These are phyloP conservation scores for Cherax quadricarinatus DNA, from an alignment of 1,140 invertebrate genomes.

Conservation along the genomic window DNA sequence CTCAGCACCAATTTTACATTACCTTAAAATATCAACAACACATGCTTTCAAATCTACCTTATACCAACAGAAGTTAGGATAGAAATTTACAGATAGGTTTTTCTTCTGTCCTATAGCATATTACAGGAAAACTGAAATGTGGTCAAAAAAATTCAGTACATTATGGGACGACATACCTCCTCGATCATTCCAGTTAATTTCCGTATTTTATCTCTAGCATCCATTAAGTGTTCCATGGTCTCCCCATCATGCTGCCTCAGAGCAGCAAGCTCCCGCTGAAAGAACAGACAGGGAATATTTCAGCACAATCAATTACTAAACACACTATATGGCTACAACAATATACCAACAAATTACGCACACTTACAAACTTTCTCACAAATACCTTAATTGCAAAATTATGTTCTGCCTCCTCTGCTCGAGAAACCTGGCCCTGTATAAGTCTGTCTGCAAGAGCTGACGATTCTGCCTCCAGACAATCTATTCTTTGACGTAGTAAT, in stretches of 20 bases:
- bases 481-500: constrained; percentile 93
- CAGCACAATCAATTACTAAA: constrained; percentile 13
- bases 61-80: too few relatives aligned
- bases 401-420: constrained; percentile 88
- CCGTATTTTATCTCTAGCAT: constrained; percentile 77
- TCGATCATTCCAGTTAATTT: constrained; percentile 74
- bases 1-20: too few relatives aligned
- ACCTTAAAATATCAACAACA: too few relatives aligned
- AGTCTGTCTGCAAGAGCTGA: constrained; percentile 93
- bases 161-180: constrained; percentile 43
- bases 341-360: background rate
- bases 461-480: constrained; percentile 94
- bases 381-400: constrained; percentile 79
- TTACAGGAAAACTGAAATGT: background rate
- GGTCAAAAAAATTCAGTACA: background rate
- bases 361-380: too few relatives aligned
- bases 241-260: constrained; percentile 87
- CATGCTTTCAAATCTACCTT: too few relatives aligned
- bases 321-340: background rate
- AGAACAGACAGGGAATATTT: constrained; percentile 73
- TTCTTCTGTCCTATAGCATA: background rate
- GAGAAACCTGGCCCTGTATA: constrained; percentile 96
- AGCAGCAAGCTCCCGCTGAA: constrained; percentile 84
- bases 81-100: background rate
- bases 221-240: constrained; percentile 84